phyloP scores from a whole-genome alignment of 2,888 invertebrate genomes.

The Calameuta filiformis region DNA sequence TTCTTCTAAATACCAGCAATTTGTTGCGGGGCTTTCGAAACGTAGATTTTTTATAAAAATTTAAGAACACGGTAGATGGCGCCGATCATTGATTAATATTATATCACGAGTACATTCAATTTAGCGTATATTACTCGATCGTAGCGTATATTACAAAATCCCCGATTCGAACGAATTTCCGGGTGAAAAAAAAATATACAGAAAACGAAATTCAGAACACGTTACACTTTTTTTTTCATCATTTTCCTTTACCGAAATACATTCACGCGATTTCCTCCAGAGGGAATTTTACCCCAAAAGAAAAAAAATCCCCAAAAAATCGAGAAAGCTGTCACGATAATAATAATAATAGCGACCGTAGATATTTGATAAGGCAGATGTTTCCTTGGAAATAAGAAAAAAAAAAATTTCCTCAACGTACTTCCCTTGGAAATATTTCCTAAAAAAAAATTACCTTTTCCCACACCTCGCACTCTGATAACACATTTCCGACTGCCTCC shows the following conservation, averaged over 20 bases:
- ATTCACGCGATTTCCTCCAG: background rate
- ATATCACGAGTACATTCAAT: background rate
- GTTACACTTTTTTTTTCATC: background rate
- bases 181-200: background rate
- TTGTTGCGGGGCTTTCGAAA: background rate
- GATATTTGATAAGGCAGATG: background rate
- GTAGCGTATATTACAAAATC: too few species aligned
- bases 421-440: background rate
- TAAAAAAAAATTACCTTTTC: background rate
- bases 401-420: background rate
- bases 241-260: background rate
- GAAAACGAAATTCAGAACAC: background rate
- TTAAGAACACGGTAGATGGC: background rate
- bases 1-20: background rate
- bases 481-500: too few species aligned
- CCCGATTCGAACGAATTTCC: background rate
- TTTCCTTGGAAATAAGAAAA: background rate
- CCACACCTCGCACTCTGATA: background rate
- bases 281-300: background rate
- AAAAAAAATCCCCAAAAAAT: too few species aligned
- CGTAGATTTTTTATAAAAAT: background rate
- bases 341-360: background rate
- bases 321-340: background rate
- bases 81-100: background rate
- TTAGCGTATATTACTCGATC: background rate